These are phyloP conservation scores for Smutsia temminckii DNA, from an alignment of 2,797 vertebrate genomes.

Conservation along the genomic window DNA sequence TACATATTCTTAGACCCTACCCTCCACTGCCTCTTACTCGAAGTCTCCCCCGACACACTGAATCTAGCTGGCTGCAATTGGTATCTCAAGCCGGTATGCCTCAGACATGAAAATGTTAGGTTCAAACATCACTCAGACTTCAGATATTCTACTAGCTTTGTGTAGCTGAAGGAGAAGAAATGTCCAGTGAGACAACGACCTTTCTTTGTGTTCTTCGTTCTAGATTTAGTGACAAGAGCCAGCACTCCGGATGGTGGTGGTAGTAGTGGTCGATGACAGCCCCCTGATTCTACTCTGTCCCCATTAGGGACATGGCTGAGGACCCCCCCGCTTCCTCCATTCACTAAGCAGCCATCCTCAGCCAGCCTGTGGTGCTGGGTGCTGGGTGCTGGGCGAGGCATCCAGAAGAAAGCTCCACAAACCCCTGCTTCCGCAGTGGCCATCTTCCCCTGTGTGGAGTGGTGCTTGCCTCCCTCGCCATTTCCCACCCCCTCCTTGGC, in stretches of 20 bases:
- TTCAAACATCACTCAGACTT: neutral
- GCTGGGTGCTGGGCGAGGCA: neutral
- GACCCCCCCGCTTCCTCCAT: neutral
- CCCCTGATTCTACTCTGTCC: neutral
- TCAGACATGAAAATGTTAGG: neutral
- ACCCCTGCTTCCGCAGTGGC: neutral
- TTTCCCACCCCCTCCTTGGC: neutral
- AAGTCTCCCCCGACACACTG: neutral
- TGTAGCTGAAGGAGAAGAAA: neutral
- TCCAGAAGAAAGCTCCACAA: too few relatives aligned
- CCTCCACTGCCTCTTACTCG: neutral
- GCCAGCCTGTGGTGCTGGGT: neutral
- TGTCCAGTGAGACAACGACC: neutral
- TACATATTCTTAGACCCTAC: neutral
- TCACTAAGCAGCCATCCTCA: too few relatives aligned
- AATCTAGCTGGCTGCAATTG: neutral
- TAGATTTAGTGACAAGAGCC: neutral
- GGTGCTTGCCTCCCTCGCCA: accelerated
- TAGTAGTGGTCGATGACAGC: neutral
- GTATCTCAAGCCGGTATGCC: neutral
- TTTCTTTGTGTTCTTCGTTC: neutral
- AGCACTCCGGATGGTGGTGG: neutral
- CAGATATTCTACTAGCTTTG: neutral
- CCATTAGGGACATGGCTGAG: neutral
- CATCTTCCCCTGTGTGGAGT: accelerated